These are phyloP conservation scores for Elephantulus edwardii DNA, from an alignment of 2,113 vertebrate genomes.

Conservation along the genomic window DNA sequence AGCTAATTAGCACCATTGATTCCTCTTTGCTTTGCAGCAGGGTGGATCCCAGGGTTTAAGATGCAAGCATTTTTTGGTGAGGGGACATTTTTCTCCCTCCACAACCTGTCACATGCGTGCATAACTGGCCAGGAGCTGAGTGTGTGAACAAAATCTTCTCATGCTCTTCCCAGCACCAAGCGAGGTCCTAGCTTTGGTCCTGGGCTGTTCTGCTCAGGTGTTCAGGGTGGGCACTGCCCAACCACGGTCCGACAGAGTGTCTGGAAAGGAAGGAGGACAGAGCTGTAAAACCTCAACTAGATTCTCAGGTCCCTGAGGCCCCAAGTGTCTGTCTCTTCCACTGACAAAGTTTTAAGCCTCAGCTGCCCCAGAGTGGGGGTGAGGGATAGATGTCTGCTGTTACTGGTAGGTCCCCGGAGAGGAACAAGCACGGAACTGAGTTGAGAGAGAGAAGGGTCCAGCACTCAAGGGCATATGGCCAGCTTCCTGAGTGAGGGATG, in stretches of 20 bases:
- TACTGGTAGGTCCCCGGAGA: neutral
- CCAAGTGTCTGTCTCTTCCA: neutral
- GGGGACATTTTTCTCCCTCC: neutral
- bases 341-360: neutral
- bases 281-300: neutral
- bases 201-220: neutral
- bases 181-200: neutral
- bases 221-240: neutral
- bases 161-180: neutral
- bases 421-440: neutral
- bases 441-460: neutral
- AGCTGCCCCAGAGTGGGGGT: neutral
- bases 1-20: neutral
- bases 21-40: neutral
- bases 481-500: neutral
- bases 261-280: neutral
- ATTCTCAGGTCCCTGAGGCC: neutral
- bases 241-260: neutral
- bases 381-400: neutral
- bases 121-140: neutral
- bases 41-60: neutral
- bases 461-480: neutral
- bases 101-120: neutral
- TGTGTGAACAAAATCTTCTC: neutral
- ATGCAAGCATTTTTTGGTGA: no score